Conservation (phyloP, 2,888 invertebrate species). For the Abrostola triplasia region DNA sequence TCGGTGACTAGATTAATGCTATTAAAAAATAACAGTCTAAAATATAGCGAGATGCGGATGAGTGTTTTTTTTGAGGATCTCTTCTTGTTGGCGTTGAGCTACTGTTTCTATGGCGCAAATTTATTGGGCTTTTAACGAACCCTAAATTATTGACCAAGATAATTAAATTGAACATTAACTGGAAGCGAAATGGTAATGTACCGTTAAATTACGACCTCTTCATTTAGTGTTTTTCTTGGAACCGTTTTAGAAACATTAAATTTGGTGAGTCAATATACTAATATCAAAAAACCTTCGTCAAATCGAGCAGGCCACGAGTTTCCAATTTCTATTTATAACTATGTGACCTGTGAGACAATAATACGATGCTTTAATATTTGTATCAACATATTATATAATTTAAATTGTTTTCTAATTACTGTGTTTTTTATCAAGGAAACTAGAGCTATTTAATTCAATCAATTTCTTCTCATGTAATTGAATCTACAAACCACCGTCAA, state of each 20-base stretch:
- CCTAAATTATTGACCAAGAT: slow-evolving; percentile 47
- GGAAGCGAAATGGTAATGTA: slow-evolving; percentile 31
- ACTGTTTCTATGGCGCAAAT: slow-evolving; percentile 24
- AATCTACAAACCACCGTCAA: background rate
- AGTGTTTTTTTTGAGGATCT: slow-evolving; percentile 14
- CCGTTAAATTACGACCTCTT: slow-evolving; percentile 26
- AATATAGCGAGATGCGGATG: slow-evolving; percentile 6
- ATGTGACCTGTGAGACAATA: no score
- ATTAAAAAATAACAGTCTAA: slow-evolving; percentile 23
- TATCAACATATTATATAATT: no score
- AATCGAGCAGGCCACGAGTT: background rate
- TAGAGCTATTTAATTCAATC: background rate
- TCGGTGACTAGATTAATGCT: slow-evolving; percentile 37
- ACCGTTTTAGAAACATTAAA: slow-evolving; percentile 24
- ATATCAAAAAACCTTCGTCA: no score
- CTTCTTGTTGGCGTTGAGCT: slow-evolving; percentile 8
- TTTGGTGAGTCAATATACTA: background rate
- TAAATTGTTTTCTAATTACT: no score
- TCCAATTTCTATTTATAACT: no score
- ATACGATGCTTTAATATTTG: background rate
- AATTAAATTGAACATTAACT: slow-evolving; percentile 48
- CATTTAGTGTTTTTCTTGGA: slow-evolving; percentile 37
- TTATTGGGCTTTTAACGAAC: slow-evolving; percentile 33
- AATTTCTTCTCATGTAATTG: no score
- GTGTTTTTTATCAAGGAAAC: no score